Evolutionary conservation across 2,113 vertebrate genomes (phyloP).

Genomic region (Sceloporus undulatus): DNA sequence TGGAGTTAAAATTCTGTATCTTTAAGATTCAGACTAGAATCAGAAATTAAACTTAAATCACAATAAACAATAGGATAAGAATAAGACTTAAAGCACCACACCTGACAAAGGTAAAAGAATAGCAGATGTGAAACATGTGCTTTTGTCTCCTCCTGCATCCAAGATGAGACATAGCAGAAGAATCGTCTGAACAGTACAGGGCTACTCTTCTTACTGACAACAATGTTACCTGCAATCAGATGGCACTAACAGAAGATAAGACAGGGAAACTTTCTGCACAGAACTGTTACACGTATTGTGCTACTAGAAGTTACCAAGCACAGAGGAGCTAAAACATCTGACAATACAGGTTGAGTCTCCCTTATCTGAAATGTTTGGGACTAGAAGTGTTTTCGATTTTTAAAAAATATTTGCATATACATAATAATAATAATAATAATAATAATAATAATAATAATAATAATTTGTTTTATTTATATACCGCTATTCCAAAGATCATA

Average conservation of each 20-base stretch:
- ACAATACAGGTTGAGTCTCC: background rate
- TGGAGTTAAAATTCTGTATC: background rate
- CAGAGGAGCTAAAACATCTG: background rate
- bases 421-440: too few species aligned
- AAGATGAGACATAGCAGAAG: background rate
- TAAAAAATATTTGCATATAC: too few species aligned
- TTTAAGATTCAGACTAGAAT: background rate
- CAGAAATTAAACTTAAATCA: constrained; percentile 1
- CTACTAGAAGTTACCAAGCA: background rate
- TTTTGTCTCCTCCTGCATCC: background rate
- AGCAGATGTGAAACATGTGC: background rate
- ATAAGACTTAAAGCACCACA: background rate
- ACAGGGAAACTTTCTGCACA: background rate
- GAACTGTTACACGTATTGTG: background rate
- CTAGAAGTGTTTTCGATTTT: too few species aligned
- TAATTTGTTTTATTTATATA: too few species aligned
- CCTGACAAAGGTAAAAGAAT: background rate
- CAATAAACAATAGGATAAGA: constrained; percentile 8
- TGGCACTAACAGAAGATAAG: background rate
- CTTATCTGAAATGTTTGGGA: too few species aligned
- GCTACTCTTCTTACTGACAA: background rate
- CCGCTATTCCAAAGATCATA: too few species aligned
- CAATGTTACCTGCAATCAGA: background rate
- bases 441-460: too few species aligned
- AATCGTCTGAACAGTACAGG: background rate